These are phyloP conservation scores for Hyposoter dolosus DNA, from an alignment of 2,888 invertebrate species.

Conservation along the genomic window DNA sequence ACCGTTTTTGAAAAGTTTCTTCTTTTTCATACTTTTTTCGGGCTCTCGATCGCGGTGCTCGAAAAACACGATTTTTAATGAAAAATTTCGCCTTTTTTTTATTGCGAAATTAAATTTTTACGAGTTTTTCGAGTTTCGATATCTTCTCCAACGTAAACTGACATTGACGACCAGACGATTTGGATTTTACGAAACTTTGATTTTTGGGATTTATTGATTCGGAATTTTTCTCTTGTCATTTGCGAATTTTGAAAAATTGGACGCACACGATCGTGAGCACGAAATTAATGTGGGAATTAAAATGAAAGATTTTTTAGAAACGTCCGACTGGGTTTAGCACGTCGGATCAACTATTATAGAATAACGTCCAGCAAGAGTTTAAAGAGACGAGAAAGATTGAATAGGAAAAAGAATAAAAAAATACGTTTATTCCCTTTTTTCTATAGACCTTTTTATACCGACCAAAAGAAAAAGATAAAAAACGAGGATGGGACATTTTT, in stretches of 20 bases:
- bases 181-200: too few species aligned
- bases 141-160: too few species aligned
- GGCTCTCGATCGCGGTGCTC: not conserved
- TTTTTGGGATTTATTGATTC: too few species aligned
- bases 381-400: not conserved
- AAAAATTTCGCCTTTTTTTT: too few species aligned
- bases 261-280: not conserved
- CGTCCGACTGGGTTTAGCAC: constrained; percentile 50
- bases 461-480: constrained; percentile 73
- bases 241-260: not conserved
- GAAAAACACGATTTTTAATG: too few species aligned
- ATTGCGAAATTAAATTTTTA: too few species aligned
- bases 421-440: constrained; percentile 74
- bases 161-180: too few species aligned
- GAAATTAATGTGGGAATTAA: constrained; percentile 22
- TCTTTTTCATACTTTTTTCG: not conserved
- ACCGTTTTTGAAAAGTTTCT: not conserved
- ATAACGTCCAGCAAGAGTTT: constrained; percentile 69
- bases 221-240: too few species aligned
- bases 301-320: constrained; percentile 34
- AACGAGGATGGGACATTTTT: constrained; percentile 40
- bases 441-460: constrained; percentile 82
- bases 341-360: constrained; percentile 58
- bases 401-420: constrained; percentile 15
- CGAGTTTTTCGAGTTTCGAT: too few species aligned